Evolutionary conservation across 2,113 vertebrate genomes (phyloP), one percentile per base, ranked within the genome.

Genomic region (Phaetusa simplex): DNA sequence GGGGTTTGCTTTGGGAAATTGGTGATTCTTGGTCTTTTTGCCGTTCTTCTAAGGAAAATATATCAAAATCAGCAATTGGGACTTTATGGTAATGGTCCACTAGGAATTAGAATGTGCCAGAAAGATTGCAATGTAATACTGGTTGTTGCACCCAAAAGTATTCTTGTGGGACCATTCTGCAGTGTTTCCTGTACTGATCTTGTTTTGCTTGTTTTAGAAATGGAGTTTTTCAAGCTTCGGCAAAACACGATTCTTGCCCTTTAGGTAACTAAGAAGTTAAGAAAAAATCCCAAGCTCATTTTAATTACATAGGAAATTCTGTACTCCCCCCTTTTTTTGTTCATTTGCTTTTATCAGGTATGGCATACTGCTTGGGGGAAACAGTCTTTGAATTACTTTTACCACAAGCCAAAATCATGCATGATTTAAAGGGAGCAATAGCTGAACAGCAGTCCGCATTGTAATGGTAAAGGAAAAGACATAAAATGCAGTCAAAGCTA

Each of bases 401-500:
- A 80, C 74, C 29, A 53, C 29, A 91, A 79, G 93, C 64, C 74
- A 91, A 90, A 65, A 80, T 94, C 22, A 55, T 43, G 52, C 64
- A 50, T 94, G 83, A 95, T 95, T 93, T 92, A 70, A 73, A 53
- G 79, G 20, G 53, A 88, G 93, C 19, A 56, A 87, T 36, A 80
- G 58, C 67, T 77, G 59, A 74, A 87, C 86, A 82, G 82, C 87
- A 86, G 47, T 84, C 82, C 73, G 62, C 34, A 77, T 92, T 90
- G 65, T 89, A 96, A 90, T n/a, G 58, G 88, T 91, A 66, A 96
- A 92, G 78, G 93, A 91, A 91, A 96, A 97, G 89, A 87, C 83
- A 93, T 93, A 95, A 98, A 97, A 86, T 65, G n/a, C 62, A 67
- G 65, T 94, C 62, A 77, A 73, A 64, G 91, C 74, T 71, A 96